Base-by-base conservation (phyloP, 1,140 invertebrate species). In the Papilio polytes region DNA sequence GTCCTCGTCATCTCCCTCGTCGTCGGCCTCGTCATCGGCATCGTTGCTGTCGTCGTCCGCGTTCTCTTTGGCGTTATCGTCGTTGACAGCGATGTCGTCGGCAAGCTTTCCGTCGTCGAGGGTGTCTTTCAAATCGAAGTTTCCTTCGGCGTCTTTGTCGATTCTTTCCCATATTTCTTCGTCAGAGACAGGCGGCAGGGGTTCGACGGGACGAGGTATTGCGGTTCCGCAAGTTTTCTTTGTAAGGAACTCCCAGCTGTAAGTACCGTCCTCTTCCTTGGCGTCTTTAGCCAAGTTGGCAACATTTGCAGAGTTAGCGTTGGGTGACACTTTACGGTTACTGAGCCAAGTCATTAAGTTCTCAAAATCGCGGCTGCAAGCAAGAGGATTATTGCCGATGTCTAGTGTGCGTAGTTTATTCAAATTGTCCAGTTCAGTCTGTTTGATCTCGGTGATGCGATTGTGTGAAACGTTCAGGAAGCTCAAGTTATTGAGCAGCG, bases 381-480 rank as follows among this genome's bases (percentile, higher is more conserved):
- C 91, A 2, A 97, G 87, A 3, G 96, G 96, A 92, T 98, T 98
- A 41, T 96, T 91, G 41, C 94, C 94, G 1, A 97, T 89, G 81
- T 97, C 97, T 1, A 98, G 87, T 12, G 95, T 94, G 46, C 95
- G 95, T 7, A 97, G 88, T 84, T 96, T 96, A 74, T 96, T 96
- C 13, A 97, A 94, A 36, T 93, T 94, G 72, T 95, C 86, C 7
- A 97, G 89, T 87, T 97, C 96, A 20, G 91, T 92, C 46, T 94
- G 86, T 80, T 95, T 95, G 20, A 97, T 95, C 79, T 95, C 95
- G 73, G 91, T 95, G 56, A 97, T 95, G 76, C 95, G 88, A 91
- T 97, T 97, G 53, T 96, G 89, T 1, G 96, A 96, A 53, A 96
- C 93, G 83, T 96, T 96, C 63, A 97, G 89, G 89, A 95, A 95